These are phyloP conservation scores for Drosophila neonasuta DNA, from an alignment of 2,888 invertebrate genomes.

Conservation along the genomic window DNA sequence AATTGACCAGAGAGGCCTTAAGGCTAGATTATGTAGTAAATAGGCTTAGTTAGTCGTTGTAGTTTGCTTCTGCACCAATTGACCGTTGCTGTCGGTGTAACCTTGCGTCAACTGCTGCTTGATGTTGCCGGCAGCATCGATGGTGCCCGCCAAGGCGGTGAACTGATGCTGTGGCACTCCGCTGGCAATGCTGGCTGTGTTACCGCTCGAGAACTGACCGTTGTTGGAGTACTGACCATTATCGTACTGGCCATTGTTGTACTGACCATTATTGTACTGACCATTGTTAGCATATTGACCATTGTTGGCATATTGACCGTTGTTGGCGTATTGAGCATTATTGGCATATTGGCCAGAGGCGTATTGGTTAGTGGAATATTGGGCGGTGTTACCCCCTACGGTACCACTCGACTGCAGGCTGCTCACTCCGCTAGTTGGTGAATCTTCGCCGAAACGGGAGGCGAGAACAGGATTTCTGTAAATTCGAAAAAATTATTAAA, in stretches of 20 bases:
- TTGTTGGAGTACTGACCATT: background rate
- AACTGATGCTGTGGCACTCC: background rate
- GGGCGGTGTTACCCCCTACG: background rate
- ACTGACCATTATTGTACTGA: no score
- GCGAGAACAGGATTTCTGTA: conserved; percentile 12
- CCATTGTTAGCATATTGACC: no score
- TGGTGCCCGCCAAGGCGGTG: background rate
- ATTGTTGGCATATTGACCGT: no score
- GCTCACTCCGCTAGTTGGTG: conserved; percentile 13
- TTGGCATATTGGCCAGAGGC: background rate
- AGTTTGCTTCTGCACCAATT: conserved; percentile 1
- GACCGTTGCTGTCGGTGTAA: conserved; percentile 7
- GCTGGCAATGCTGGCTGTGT: background rate
- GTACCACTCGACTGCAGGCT: background rate
- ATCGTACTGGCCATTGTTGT: no score
- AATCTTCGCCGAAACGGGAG: conserved; percentile 58
- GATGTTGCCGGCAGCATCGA: conserved; percentile 23
- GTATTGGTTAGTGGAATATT: background rate
- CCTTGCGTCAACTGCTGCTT: background rate
- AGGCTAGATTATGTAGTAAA: background rate
- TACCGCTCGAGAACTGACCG: background rate
- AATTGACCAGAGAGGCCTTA: conserved; percentile 20
- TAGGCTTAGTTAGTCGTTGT: conserved; percentile 12
- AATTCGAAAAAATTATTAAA: background rate
- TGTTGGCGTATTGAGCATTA: no score